Base-by-base conservation (phyloP, 2,113 vertebrate species). In the Salvator merianae region DNA sequence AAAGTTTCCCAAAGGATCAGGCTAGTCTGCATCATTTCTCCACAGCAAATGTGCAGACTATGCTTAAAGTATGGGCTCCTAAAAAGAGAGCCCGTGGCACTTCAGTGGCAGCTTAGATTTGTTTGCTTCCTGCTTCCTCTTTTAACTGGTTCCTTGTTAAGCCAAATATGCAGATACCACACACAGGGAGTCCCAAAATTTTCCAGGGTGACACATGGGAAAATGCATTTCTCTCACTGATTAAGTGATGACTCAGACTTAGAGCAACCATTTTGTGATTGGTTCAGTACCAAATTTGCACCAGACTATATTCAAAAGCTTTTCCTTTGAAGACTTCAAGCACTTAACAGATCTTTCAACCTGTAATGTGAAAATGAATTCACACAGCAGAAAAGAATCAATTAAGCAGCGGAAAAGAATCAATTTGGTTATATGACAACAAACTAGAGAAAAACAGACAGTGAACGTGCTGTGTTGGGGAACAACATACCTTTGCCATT, bases 401-500 rank as follows among this genome's bases (percentile, higher is more conserved):
- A 79, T 22, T n/a, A 47, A 32, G n/a, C 30, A 79, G 65, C 36
- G 7, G 77, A 40, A 43, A 65, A 43, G 77, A 65, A 59, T 43
- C 34, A 18, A 10, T 65, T 40, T 40, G 26, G 13, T 36, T 62
- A 2, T 26, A 59, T 36, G 3, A 20, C 4, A 26, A 36, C 22
- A 77, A 40, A 38, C 18, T 13, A 43, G 34, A 79, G 40, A 24
- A 7, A 55, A 70, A 59, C 7, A 55, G 26, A 77, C 6, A 81
- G 36, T 0, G 2, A 83, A 55, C 1, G 83, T 43, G 9, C 30
- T 65, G 86, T 86, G 34, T n/a, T 62, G 0, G 16, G 0, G 74
- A 87, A 84, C 86, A 87, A 84, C 85, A 88, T 95, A 98, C 98
- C 97, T 97, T 98, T 71, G 97, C 96, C 93, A 98, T 96, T 88